Percentiles rank a stretch among this genome's conserved stretches.
Evolutionary conservation across 2,888 invertebrate genomes (phyloP).

Genomic region (Ashinkailepas kermadecensis): DNA sequence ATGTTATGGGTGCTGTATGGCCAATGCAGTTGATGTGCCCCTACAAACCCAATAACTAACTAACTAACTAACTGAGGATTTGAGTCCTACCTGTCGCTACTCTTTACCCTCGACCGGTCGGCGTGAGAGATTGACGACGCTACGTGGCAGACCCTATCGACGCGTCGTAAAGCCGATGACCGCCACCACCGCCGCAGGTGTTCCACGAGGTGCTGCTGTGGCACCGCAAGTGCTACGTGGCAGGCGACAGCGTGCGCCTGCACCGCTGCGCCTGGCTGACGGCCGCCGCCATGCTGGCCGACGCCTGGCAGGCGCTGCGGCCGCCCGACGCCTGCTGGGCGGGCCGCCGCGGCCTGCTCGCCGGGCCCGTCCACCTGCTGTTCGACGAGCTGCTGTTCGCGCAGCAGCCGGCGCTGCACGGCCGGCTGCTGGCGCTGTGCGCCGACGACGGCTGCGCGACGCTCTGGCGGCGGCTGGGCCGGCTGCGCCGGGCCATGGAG

Average conservation of each 20-base stretch:
- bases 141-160: no score
- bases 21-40: no score
- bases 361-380: neutral
- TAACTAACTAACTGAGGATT: no score
- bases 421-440: neutral
- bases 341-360: neutral
- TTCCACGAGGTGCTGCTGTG: neutral
- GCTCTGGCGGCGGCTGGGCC: neutral
- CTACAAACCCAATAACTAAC: no score
- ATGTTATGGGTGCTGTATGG: no score
- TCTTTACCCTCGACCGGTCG: no score
- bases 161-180: no score
- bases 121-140: no score
- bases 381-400: conserved; percentile 20
- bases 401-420: conserved; percentile 20
- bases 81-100: no score
- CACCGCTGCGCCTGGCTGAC: conserved; percentile 10
- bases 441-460: neutral
- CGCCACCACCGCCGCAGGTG: neutral
- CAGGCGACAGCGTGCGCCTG: conserved; percentile 2
- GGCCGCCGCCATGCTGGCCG: conserved; percentile 4
- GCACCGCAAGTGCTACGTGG: neutral
- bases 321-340: neutral
- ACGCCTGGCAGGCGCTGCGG: neutral
- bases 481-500: neutral